phyloP scores from a whole-genome alignment of 2,113 vertebrate species.

The Hypomesus transpacificus region DNA sequence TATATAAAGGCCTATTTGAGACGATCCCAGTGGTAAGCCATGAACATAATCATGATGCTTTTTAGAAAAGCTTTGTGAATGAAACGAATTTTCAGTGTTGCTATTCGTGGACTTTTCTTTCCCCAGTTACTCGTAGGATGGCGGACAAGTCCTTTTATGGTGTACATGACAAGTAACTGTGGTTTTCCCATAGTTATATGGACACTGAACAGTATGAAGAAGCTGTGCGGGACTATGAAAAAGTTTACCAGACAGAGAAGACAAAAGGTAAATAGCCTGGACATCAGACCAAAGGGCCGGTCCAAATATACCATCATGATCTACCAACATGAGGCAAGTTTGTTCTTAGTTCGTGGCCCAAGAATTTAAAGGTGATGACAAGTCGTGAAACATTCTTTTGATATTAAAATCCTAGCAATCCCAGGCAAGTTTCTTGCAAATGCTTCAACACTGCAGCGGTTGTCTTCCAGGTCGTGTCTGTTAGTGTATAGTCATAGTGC shows the following conservation, averaged over 20 bases:
- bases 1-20: constrained; percentile 94
- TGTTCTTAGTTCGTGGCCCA: neutral
- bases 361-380: too few species aligned
- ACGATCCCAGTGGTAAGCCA: constrained; percentile 90
- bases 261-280: constrained; percentile 80
- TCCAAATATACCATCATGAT: too few species aligned
- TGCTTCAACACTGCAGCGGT: constrained; percentile 84
- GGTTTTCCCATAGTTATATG: constrained; percentile 79
- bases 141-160: neutral
- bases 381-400: neutral
- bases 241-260: constrained; percentile 95
- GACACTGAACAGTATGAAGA: constrained; percentile 93
- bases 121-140: neutral
- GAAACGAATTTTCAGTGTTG: neutral
- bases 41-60: too few species aligned
- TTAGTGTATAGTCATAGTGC: constrained; percentile 78
- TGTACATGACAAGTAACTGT: constrained; percentile 24
- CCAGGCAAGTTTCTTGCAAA: too few species aligned
- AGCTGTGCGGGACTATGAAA: constrained; percentile 93
- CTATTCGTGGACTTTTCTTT: neutral
- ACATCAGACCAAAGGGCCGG: too few species aligned
- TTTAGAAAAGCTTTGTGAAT: too few species aligned
- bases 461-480: constrained; percentile 89
- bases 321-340: neutral
- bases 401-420: neutral